Base-by-base conservation (phyloP, 2,113 vertebrate species). In the Alexandromys fortis region DNA sequence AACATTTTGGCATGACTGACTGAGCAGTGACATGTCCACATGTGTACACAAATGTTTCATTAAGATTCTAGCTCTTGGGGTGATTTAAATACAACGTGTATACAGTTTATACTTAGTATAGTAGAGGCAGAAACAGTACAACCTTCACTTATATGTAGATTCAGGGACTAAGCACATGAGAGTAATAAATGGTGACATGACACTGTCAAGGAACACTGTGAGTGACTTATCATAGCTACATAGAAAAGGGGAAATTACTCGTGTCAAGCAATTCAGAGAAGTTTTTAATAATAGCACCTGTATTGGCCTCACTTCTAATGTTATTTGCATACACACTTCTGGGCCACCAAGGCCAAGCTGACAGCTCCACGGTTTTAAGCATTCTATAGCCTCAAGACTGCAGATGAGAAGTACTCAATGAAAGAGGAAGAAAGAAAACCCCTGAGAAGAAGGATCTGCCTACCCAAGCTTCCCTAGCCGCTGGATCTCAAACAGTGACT, bases 161-260 rank as follows among this genome's bases (percentile, higher is more conserved):
- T 0, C 3, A 89, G 65, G 30, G 89, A 82, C 21, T 82, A 88
- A 58, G 33, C 13, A 89, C 2, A 7, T 42, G 11, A 87, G 92
- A 24, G 7, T 2, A 55, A 49, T 45, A 24, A 85, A 33, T 7
- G 45, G 28, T 77, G n/a, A 52, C 14, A 47, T 73, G 30, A 68
- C 11, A 38, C 5, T 1, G 0, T 65, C 17, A 33, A 5, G 28
- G 5, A 73, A 2, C 42, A 45, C 28, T 33, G 4, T 42, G 35
- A 75, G 4, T 12, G 14, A 22, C 2, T 93, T 94, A 26, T 24
- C 55, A 83, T 42, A 17, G 1, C 63, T 72, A 6, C 42, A 75
- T 61, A 67, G 52, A 76, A 76, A 67, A 78, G 10, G 79, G 3
- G 10, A 38, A 6, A 63, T 9, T 68, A 28, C 35, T 33, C 42